Percentiles rank a stretch among this genome's conserved stretches.
phyloP scores from a whole-genome alignment of 2,888 invertebrate species.

The Corbicula japonica region DNA sequence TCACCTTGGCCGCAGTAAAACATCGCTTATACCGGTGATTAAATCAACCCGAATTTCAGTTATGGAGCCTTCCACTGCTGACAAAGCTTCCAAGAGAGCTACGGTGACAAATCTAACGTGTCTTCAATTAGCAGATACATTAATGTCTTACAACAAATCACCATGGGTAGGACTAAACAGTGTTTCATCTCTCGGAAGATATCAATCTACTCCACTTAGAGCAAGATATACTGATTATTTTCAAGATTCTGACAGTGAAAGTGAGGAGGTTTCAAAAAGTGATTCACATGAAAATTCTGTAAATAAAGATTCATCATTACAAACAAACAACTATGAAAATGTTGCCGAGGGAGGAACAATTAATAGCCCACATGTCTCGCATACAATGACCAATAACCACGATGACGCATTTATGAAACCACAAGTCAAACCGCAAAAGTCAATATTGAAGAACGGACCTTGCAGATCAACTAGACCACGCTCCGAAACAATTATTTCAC shows the following conservation, averaged over 20 bases:
- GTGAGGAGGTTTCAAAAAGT: not conserved
- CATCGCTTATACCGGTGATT: constrained; percentile 43
- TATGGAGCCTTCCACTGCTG: not conserved
- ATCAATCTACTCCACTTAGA: constrained; percentile 12
- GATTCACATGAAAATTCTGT: not conserved
- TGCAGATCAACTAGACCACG: constrained; percentile 1
- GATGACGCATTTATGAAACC: constrained; percentile 6
- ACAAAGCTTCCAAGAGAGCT: constrained; percentile 18
- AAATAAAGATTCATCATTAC: constrained; percentile 19
- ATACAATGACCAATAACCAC: not conserved
- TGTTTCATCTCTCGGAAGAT: not conserved
- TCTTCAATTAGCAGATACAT: constrained; percentile 54
- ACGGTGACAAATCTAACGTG: constrained; percentile 50
- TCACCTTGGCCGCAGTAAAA: constrained; percentile 36
- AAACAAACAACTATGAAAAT: constrained; percentile 20
- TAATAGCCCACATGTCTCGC: not conserved
- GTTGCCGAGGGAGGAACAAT: not conserved
- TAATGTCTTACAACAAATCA: constrained; percentile 45
- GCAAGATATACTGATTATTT: constrained; percentile 41
- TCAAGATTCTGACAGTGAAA: not conserved
- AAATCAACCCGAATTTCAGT: not conserved
- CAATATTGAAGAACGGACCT: constrained; percentile 52
- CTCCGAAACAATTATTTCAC: constrained; percentile 14
- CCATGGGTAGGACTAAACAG: constrained; percentile 47
- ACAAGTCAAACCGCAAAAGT: constrained; percentile 55